Percentiles rank a stretch among this genome's conserved stretches.
phyloP scores from a whole-genome alignment of 2,888 invertebrate genomes.

The Leucozona laternaria region DNA sequence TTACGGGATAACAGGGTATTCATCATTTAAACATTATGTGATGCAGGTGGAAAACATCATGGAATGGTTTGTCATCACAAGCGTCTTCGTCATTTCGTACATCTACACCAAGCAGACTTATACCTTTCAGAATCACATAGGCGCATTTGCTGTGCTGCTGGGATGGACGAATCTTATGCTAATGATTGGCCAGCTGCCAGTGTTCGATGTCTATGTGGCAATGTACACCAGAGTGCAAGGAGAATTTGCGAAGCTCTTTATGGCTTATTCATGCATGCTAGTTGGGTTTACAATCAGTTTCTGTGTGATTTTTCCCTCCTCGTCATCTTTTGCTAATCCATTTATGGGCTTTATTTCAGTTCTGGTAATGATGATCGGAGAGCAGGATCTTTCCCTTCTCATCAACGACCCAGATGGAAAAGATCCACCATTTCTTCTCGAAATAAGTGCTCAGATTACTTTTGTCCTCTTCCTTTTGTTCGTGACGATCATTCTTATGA shows the following conservation, averaged over 20 bases:
- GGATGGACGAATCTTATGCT: constrained; percentile 96
- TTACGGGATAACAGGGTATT: constrained; percentile 92
- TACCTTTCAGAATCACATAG: constrained; percentile 94
- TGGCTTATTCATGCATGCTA: constrained; percentile 93
- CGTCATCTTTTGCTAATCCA: constrained; percentile 92
- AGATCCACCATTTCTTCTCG: constrained; percentile 90
- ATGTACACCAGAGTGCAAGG: constrained; percentile 95
- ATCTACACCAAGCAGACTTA: constrained; percentile 91
- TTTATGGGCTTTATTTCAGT: constrained; percentile 94
- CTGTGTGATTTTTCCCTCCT: constrained; percentile 93
- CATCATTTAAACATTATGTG: constrained; percentile 91
- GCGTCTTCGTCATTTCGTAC: constrained; percentile 93
- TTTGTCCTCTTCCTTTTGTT: constrained; percentile 92
- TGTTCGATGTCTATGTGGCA: constrained; percentile 95
- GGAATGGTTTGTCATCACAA: constrained; percentile 94
- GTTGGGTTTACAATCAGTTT: constrained; percentile 95
- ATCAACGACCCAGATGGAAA: constrained; percentile 91
- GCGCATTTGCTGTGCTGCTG: constrained; percentile 92
- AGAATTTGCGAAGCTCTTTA: constrained; percentile 93
- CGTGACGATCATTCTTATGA: constrained; percentile 94
- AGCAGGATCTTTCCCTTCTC: constrained; percentile 90
- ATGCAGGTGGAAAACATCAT: constrained; percentile 93
- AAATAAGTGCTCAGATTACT: constrained; percentile 92
- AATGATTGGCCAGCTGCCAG: constrained; percentile 94
- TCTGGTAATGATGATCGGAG: constrained; percentile 95